Conservation (phyloP, 2,113 vertebrate genomes). For the Phodopus roborovskii region DNA sequence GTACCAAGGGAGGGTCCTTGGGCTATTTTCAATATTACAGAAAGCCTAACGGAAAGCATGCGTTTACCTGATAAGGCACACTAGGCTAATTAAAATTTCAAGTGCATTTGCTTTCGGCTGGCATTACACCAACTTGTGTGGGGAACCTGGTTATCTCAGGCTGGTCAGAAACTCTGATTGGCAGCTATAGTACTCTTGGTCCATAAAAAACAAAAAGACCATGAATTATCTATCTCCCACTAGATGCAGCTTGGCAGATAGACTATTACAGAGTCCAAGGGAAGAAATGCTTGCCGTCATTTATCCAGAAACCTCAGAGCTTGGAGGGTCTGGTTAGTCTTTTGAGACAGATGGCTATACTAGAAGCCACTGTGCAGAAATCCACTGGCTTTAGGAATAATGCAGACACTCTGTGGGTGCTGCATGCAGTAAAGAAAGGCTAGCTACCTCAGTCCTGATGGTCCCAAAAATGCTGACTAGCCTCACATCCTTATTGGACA, state of each 20-base stretch:
- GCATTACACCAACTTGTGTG: constrained; percentile 39
- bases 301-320: constrained; percentile 23
- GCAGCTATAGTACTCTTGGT: constrained; percentile 55
- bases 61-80: constrained; percentile 67
- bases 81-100: constrained; percentile 65
- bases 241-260: constrained; percentile 8
- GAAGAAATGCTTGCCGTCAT: constrained; percentile 34
- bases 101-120: constrained; percentile 70
- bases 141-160: constrained; percentile 46
- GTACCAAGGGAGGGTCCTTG: constrained; percentile 28
- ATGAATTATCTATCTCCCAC: constrained; percentile 64
- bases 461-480: background rate
- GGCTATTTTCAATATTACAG: constrained; percentile 60
- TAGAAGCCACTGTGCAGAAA: background rate
- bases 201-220: constrained; percentile 55
- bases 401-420: background rate
- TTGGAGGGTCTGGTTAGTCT: background rate
- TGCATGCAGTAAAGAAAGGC: background rate
- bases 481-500: background rate
- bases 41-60: constrained; percentile 66
- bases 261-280: background rate
- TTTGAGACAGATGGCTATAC: background rate
- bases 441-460: background rate
- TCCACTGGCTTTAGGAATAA: background rate
- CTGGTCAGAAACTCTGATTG: constrained; percentile 69